phyloP scores from a whole-genome alignment of 2,888 invertebrate species.

The Trichopria drosophilae region DNA sequence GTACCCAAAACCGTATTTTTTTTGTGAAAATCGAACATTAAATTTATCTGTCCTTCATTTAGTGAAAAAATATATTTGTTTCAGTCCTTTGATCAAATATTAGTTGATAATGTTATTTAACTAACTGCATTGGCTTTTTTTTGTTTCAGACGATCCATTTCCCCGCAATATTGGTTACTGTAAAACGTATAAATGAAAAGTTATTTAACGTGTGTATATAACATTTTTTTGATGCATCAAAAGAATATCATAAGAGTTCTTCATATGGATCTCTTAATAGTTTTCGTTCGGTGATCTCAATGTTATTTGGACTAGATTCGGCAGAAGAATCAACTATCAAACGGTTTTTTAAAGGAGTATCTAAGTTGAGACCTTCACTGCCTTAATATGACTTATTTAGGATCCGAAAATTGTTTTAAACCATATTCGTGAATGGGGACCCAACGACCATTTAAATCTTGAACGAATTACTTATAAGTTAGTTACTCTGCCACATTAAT shows the following conservation, averaged over 20 bases:
- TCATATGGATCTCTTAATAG: constrained; percentile 29
- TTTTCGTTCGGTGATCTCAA: constrained; percentile 26
- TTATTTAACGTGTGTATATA: no score
- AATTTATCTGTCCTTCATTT: no score
- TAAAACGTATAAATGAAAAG: no score
- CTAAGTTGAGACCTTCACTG: constrained; percentile 32
- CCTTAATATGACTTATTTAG: constrained; percentile 40
- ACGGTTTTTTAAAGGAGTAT: constrained; percentile 37
- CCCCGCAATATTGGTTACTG: no score
- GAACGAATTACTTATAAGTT: constrained; percentile 28
- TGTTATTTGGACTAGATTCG: constrained; percentile 27
- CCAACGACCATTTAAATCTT: constrained; percentile 22
- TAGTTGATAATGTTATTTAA: constrained; percentile 10
- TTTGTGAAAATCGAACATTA: no score
- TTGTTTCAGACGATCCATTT: constrained; percentile 2
- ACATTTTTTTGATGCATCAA: no score
- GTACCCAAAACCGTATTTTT: no score
- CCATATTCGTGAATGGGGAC: constrained; percentile 21
- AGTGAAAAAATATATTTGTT: no score
- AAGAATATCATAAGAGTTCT: constrained; percentile 23
- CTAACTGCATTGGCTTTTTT: constrained; percentile 13
- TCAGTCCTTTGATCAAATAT: no score
- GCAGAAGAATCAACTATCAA: constrained; percentile 29
- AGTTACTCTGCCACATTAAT: constrained; percentile 23
- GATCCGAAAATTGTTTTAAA: constrained; percentile 37